These are phyloP conservation scores for Sebastes minor DNA, from an alignment of 2,797 vertebrate genomes.

Conservation along the genomic window DNA sequence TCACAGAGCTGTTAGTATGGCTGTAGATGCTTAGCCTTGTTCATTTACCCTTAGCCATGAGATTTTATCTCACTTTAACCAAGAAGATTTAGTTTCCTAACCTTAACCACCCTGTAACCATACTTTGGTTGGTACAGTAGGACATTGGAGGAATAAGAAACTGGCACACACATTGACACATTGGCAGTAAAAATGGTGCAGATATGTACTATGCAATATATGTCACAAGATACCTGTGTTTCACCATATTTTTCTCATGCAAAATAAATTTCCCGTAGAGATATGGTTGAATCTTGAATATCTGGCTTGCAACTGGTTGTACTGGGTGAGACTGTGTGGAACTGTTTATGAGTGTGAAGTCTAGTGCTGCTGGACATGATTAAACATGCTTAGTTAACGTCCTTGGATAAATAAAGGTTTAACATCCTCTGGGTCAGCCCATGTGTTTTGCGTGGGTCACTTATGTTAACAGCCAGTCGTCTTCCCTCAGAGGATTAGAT, in stretches of 20 bases:
- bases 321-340: conserved; percentile 11
- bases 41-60: background rate
- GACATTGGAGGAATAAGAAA: background rate
- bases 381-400: conserved; percentile 21
- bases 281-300: background rate
- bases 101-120: background rate
- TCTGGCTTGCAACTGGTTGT: background rate
- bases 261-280: background rate
- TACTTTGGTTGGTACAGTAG: background rate
- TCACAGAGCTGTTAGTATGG: background rate
- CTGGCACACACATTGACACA: background rate
- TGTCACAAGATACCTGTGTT: background rate
- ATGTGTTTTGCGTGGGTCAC: conserved; percentile 10
- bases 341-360: conserved; percentile 19
- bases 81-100: no score
- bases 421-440: background rate
- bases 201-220: background rate
- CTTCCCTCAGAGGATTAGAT: background rate
- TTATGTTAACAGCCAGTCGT: background rate
- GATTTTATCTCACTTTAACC: background rate
- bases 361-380: conserved; percentile 19
- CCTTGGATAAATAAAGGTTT: conserved; percentile 23
- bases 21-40: background rate
- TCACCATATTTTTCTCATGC: background rate
- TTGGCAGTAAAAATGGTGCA: background rate